phyloP scores from a whole-genome alignment of 2,888 invertebrate genomes.

The Brachyopa scutellaris region DNA sequence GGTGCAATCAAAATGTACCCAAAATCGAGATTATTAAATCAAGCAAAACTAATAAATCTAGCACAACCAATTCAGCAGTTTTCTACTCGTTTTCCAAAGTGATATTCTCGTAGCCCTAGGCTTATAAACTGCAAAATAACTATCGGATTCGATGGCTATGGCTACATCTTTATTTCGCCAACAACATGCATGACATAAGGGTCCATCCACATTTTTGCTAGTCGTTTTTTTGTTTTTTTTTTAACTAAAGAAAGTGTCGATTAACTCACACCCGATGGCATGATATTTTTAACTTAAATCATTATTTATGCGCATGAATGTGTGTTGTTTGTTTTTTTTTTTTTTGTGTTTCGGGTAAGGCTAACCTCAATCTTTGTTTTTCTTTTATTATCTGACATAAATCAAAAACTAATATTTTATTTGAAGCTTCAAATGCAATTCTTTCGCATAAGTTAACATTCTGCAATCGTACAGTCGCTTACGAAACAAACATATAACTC shows the following conservation, averaged over 20 bases:
- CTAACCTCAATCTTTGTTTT: neutral
- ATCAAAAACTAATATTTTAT: constrained; percentile 1
- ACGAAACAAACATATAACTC: constrained; percentile 11
- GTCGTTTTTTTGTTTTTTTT: neutral
- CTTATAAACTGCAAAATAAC: neutral
- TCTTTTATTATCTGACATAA: constrained; percentile 14
- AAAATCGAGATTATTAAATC: neutral
- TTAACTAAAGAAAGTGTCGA: constrained; percentile 34
- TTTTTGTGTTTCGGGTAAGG: too few species aligned
- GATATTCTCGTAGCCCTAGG: constrained; percentile 23
- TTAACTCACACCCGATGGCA: constrained; percentile 55
- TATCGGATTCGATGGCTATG: neutral
- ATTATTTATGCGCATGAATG: constrained; percentile 12
- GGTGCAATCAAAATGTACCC: constrained; percentile 9
- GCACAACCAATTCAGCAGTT: constrained; percentile 1
- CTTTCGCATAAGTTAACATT: constrained; percentile 42
- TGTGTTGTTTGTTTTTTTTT: too few species aligned
- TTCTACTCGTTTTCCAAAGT: constrained; percentile 6
- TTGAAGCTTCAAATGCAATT: constrained; percentile 40
- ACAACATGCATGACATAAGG: constrained; percentile 26
- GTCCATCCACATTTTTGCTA: neutral
- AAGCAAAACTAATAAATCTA: neutral
- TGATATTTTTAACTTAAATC: constrained; percentile 4
- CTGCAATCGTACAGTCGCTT: constrained; percentile 43
- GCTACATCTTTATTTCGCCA: neutral